Evolutionary conservation across 2,113 vertebrate species (phyloP).

Genomic region (Eurystomus gularis): DNA sequence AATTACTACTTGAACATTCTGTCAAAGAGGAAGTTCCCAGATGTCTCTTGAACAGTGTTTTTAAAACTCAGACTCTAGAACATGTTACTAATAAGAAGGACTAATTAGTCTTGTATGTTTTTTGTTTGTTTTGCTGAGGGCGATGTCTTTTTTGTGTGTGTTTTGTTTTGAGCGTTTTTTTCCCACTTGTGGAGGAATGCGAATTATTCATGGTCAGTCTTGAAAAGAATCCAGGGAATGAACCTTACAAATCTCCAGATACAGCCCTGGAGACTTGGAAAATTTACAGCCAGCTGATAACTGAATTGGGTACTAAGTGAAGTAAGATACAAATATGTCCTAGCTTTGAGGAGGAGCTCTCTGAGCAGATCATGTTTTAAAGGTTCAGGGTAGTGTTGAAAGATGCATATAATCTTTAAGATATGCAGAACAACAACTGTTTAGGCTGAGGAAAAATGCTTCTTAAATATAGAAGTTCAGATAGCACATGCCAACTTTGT

Average conservation of each 20-base stretch:
- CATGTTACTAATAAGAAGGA: not conserved
- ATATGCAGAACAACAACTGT: not conserved
- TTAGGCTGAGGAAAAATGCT: not conserved
- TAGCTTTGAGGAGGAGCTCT: not conserved
- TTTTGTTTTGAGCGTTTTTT: not conserved
- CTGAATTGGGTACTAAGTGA: not conserved
- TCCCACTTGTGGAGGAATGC: not conserved
- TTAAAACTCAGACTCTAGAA: not conserved
- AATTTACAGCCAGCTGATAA: not conserved
- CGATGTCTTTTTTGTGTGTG: too few species aligned
- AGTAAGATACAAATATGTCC: not conserved
- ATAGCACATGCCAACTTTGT: not conserved
- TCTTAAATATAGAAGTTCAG: not conserved
- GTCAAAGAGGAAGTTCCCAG: not conserved
- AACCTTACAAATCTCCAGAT: not conserved
- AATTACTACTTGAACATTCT: not conserved
- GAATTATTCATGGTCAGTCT: not conserved
- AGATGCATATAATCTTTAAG: not conserved
- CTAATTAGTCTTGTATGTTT: not conserved
- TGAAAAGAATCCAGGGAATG: not conserved
- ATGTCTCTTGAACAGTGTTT: not conserved
- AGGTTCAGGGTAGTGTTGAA: not conserved
- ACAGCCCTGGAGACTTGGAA: not conserved
- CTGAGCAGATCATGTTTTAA: not conserved
- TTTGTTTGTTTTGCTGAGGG: too few species aligned